These are phyloP conservation scores for Lepidotrigona ventralis DNA, from an alignment of 1,140 invertebrate species.

Conservation along the genomic window DNA sequence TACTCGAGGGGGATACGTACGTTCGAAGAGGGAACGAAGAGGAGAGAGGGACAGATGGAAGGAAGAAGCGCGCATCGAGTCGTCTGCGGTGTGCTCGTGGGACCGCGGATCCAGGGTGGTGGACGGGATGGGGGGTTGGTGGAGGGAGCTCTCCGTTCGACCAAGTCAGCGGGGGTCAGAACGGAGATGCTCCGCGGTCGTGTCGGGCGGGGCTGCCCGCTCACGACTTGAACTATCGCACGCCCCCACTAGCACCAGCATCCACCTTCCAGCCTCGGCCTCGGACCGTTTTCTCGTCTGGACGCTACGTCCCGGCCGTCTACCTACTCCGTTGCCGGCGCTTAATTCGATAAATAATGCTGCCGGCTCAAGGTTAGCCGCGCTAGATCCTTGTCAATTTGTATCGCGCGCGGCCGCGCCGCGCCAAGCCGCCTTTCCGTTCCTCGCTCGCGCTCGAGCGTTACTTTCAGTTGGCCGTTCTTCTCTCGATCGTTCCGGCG, in stretches of 20 bases:
- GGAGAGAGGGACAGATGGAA: conserved; percentile 40
- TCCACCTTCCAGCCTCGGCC: conserved; percentile 72
- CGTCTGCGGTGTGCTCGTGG: conserved; percentile 51
- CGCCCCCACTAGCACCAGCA: conserved; percentile 80
- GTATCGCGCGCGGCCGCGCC: conserved; percentile 47
- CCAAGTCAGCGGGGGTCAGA: conserved; percentile 79
- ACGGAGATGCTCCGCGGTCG: conserved; percentile 79
- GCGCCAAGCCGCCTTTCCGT: neutral
- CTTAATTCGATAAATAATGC: conserved; percentile 69
- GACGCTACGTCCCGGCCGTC: conserved; percentile 62
- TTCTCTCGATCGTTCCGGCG: neutral
- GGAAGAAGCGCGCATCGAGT: conserved; percentile 47
- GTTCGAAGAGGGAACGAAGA: conserved; percentile 27
- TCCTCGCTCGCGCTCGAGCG: neutral
- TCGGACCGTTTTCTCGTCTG: conserved; percentile 70
- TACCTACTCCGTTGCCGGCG: conserved; percentile 61
- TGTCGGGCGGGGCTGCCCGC: conserved; percentile 80
- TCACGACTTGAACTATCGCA: conserved; percentile 81
- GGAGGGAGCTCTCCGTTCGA: conserved; percentile 58
- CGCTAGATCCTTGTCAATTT: conserved; percentile 53
- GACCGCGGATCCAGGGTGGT: conserved; percentile 61
- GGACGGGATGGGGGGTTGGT: conserved; percentile 62
- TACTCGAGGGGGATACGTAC: conserved; percentile 17
- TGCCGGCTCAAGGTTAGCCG: conserved; percentile 65
- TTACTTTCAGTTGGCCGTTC: neutral